These are phyloP conservation scores for Maniola hyperantus DNA, from an alignment of 2,888 invertebrate genomes.

Conservation along the genomic window DNA sequence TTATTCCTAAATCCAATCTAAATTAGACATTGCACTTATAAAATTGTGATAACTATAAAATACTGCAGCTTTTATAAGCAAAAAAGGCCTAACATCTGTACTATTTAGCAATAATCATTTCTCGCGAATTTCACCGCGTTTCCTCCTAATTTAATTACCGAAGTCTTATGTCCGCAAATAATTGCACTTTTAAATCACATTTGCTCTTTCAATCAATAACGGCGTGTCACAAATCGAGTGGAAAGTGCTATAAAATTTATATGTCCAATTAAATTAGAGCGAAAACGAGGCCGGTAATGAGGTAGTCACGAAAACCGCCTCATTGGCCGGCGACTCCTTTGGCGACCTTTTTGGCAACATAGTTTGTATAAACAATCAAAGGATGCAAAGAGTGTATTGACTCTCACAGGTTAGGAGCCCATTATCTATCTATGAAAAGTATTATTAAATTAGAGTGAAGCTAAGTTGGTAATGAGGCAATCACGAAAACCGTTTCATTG, in stretches of 20 bases:
- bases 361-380: background rate
- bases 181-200: slow-evolving; percentile 54
- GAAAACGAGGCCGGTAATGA: slow-evolving; percentile 60
- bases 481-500: too few relatives aligned
- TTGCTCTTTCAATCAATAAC: slow-evolving; percentile 48
- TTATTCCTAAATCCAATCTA: too few relatives aligned
- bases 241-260: slow-evolving; percentile 54
- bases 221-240: slow-evolving; percentile 47
- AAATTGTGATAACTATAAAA: too few relatives aligned
- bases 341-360: slow-evolving; percentile 42
- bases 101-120: background rate
- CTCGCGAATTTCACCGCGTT: background rate
- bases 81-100: background rate
- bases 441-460: too few relatives aligned
- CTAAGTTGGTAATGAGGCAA: too few relatives aligned
- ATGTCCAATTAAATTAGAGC: slow-evolving; percentile 70
- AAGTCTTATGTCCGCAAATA: slow-evolving; percentile 52
- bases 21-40: too few relatives aligned
- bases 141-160: slow-evolving; percentile 41
- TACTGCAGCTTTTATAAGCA: background rate
- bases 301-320: slow-evolving; percentile 58
- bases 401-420: background rate
- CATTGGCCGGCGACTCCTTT: slow-evolving; percentile 52
- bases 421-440: background rate
- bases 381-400: slow-evolving; percentile 45